Base-by-base conservation (phyloP, 1,140 invertebrate species). In the Geopemphigus sp. region DNA sequence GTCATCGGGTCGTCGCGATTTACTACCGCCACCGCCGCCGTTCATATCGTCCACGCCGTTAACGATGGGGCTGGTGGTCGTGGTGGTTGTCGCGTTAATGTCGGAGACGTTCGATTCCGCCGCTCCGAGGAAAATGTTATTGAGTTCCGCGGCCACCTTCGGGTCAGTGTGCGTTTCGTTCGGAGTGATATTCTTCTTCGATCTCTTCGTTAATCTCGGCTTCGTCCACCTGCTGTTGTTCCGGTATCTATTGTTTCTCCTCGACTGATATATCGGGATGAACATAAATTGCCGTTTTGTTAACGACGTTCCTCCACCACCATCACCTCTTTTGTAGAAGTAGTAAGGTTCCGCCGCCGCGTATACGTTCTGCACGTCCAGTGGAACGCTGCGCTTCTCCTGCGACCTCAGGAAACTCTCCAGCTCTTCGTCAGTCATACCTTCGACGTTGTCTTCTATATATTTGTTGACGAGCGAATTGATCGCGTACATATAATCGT, bases 391-490 rank as follows among this genome's bases (percentile, higher is more conserved):
- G 1, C 74, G 74, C 29, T 78, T 78, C n/a, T 63, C 57, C 17
- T 59, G 56, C 0, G 32, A 6, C 1, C 10, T 24, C 22, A 78
- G 10, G 39, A 81, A 22, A n/a, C 80, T 78, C 59, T 80, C 80
- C 19, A 82, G 50, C 39, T 82, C 82, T 15, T 78, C 80, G 19
- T 82, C 82, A 2, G 78, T 73, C 19, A 81, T 68, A 5, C 68
- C 80, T 80, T 82, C 80, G n/a, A 81, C 66, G n/a, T 82, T 81
- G 53, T 81, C 81, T 32, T 82, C 74, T 26, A 82, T 81, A 53
- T 83, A 83, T 74, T 83, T 83, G 14, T 83, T 80, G 61, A 81
- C 81, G 47, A 83, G 70, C 12, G 81, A 80, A 64, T 83, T 83
- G 5, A 83, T 26, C 5, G 82, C 57, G 26, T 76, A 82, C 39